Base-by-base conservation (phyloP, 2,797 vertebrate species). In the Chlorospingus semifuscus region DNA sequence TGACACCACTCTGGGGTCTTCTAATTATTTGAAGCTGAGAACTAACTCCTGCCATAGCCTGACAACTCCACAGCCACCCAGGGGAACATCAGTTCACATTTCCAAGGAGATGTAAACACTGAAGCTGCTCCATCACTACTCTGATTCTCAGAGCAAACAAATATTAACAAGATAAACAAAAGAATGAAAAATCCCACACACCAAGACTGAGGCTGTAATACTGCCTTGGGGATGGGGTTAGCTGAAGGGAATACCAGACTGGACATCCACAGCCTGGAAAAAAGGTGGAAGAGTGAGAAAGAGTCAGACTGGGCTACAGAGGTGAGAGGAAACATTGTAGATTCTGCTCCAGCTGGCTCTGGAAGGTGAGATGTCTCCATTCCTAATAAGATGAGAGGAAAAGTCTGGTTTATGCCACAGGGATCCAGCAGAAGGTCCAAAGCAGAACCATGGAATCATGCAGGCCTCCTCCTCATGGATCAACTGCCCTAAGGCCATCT, bases 141-240 rank as follows among this genome's bases (percentile, higher is more conserved):
- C 70, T 42, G 74, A 90, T 93, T 96, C 89, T 90, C 87, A 91
- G 82, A 82, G 85, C 94, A 96, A 96, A 95, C 89, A 94, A 94
- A 94, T 92, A 96, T 89, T 94, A 96, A 66, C 85, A 89, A 90
- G 75, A 93, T 93, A 96, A 96, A 96, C 84, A 96, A 95, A 95
- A 90, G 72, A 92, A 93, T 15, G 64, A 92, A 76, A 93, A 95
- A 95, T 89, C 82, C 93, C 93, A 94, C 89, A 93, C 94, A 93
- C 69, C 68, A 83, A 94, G 96, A 87, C 37, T 52, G 80, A 2
- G 15, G 57, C 70, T 76, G 29, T 30, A 86, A 82, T 22, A 57
- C 16, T 86, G 69, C 82, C 72, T 32, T 93, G 80, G 74, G 82
- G 59, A 94, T 34, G 53, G 72, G 55, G 85, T n/a, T 37, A 90